Evolutionary conservation across 2,113 vertebrate genomes (phyloP).

Genomic region (Coptodon rendalli): DNA sequence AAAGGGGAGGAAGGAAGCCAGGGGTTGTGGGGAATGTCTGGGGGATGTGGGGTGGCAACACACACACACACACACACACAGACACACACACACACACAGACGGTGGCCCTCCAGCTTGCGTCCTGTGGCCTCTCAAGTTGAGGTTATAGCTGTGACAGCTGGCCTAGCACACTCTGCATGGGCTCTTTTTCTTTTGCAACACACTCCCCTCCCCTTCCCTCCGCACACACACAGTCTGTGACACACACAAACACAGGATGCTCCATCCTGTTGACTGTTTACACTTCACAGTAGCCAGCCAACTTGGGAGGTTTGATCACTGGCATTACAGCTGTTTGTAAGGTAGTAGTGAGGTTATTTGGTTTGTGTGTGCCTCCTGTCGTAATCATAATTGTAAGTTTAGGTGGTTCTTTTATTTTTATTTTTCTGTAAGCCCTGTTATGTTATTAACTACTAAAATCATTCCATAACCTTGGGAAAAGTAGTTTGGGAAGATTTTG

Average conservation of each 20-base stretch:
- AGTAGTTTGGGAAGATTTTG: neutral
- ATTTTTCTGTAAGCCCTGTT: neutral
- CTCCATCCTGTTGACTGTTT: slow-evolving; percentile 67
- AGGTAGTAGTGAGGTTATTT: slow-evolving; percentile 1
- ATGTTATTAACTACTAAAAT: neutral
- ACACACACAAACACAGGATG: slow-evolving; percentile 47
- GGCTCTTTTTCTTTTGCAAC: slow-evolving; percentile 42
- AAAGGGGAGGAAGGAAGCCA: slow-evolving; percentile 75
- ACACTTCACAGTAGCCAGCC: slow-evolving; percentile 57
- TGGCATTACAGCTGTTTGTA: slow-evolving; percentile 46
- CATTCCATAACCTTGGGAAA: neutral
- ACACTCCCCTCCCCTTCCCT: neutral
- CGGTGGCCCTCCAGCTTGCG: slow-evolving; percentile 41
- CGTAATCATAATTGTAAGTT: neutral
- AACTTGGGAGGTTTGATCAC: slow-evolving; percentile 56
- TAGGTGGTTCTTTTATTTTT: neutral
- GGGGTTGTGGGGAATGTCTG: slow-evolving; percentile 54
- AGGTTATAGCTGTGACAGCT: slow-evolving; percentile 69
- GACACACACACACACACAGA: slow-evolving; percentile 7
- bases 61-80: slow-evolving; percentile 30
- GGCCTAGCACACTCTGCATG: slow-evolving; percentile 54
- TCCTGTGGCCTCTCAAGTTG: slow-evolving; percentile 51
- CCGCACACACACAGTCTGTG: neutral
- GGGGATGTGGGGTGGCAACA: slow-evolving; percentile 23
- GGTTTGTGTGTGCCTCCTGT: neutral